Evolutionary conservation across 2,797 vertebrate species (phyloP).

Genomic region (Gila robusta): DNA sequence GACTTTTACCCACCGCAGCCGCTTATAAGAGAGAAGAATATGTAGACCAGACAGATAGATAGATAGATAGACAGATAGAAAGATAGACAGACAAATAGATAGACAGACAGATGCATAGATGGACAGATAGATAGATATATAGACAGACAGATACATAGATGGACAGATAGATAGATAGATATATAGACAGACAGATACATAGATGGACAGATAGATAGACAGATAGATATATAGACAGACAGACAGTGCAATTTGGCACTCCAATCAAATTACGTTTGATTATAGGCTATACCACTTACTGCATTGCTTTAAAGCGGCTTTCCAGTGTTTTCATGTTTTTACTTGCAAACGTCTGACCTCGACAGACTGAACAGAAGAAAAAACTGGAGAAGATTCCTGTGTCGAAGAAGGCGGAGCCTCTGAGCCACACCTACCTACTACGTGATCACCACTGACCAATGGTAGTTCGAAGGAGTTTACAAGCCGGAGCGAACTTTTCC

Average conservation of each 20-base stretch:
- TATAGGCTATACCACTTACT: too few relatives aligned
- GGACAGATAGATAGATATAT: too few relatives aligned
- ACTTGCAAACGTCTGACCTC: background rate
- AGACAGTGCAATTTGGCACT: too few relatives aligned
- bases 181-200: too few relatives aligned
- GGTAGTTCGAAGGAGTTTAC: background rate
- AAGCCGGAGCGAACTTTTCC: background rate
- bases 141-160: too few relatives aligned
- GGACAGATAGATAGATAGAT: too few relatives aligned
- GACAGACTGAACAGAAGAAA: background rate
- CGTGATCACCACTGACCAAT: background rate
- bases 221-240: too few relatives aligned
- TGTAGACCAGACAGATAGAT: background rate
- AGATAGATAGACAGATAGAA: background rate
- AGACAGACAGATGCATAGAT: background rate
- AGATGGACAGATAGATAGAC: too few relatives aligned
- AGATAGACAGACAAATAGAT: rapidly evolving
- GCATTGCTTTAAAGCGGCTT: background rate
- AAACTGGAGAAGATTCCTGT: too few relatives aligned
- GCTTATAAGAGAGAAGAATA: background rate
- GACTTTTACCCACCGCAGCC: background rate
- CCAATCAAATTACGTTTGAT: too few relatives aligned
- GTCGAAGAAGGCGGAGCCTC: background rate
- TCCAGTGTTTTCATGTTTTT: background rate
- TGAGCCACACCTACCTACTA: background rate